Percentiles rank a stretch among this genome's conserved stretches.
Evolutionary conservation across 1,140 invertebrate genomes (phyloP).

Genomic region (Thaumetopoea pityocampa): DNA sequence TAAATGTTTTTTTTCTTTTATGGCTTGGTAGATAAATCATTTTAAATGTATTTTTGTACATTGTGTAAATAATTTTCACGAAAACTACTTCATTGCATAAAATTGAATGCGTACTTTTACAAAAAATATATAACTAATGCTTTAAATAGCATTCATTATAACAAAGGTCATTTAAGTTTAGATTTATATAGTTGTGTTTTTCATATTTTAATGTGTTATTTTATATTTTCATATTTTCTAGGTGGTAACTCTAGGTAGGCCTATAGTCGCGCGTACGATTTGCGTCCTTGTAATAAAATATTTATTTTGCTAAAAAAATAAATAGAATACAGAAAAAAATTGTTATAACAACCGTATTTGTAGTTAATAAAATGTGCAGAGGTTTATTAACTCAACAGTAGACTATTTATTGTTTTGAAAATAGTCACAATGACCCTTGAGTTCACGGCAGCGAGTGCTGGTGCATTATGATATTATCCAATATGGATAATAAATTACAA

Average conservation of each 20-base stretch:
- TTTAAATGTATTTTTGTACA: no score
- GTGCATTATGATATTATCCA: constrained; percentile 49
- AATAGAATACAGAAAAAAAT: constrained; percentile 23
- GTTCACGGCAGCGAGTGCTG: constrained; percentile 56
- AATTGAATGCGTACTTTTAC: no score
- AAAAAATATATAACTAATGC: no score
- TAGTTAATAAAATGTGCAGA: constrained; percentile 6
- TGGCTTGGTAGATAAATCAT: no score
- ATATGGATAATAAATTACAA: constrained; percentile 58
- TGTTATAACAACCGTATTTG: constrained; percentile 10
- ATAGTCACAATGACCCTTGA: constrained; percentile 44
- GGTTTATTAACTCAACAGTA: constrained; percentile 12
- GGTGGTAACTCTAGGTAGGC: constrained; percentile 42
- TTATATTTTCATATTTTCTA: no score
- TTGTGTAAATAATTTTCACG: no score
- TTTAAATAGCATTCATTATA: no score
- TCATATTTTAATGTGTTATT: neutral
- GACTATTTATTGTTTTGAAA: constrained; percentile 27
- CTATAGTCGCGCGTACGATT: constrained; percentile 60
- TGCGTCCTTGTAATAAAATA: constrained; percentile 49
- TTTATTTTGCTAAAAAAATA: constrained; percentile 46
- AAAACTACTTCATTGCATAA: no score
- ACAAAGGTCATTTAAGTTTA: no score
- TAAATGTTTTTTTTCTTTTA: no score
- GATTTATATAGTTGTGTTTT: no score